Percentiles rank a stretch among this genome's conserved stretches.
Evolutionary conservation across 2,888 invertebrate species (phyloP).

Genomic region (Drosophila fungiperda): DNA sequence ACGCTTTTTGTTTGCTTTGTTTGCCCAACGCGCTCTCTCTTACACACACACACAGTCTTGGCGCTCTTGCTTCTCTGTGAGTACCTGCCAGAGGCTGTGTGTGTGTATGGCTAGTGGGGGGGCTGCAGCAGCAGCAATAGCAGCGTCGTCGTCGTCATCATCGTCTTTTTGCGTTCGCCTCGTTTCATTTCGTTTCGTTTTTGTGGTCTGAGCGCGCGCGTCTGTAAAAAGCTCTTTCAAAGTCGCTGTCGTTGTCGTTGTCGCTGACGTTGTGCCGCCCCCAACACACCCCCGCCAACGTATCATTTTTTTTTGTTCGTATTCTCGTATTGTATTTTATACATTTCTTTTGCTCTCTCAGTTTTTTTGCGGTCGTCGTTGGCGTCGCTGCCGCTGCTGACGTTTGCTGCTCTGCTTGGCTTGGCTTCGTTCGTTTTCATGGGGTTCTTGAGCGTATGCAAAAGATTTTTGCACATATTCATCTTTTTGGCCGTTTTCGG

Average conservation of each 20-base stretch:
- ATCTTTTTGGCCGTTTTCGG: slow-evolving; percentile 85
- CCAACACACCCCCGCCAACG: slow-evolving; percentile 53
- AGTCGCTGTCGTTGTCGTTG: slow-evolving; percentile 36
- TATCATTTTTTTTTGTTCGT: slow-evolving; percentile 23
- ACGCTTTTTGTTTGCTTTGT: slow-evolving; percentile 69
- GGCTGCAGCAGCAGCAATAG: slow-evolving; percentile 26
- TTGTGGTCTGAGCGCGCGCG: slow-evolving; percentile 67
- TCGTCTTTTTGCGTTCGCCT: slow-evolving; percentile 66
- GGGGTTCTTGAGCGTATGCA: slow-evolving; percentile 84
- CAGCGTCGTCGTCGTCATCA: slow-evolving; percentile 40
- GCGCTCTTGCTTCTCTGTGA: slow-evolving; percentile 37
- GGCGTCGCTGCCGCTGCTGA: slow-evolving; percentile 51
- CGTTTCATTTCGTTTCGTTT: slow-evolving; percentile 70
- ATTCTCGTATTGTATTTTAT: slow-evolving; percentile 25
- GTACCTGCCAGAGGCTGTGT: slow-evolving; percentile 26
- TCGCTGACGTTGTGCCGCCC: slow-evolving; percentile 48
- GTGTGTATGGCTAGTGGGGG: slow-evolving; percentile 10
- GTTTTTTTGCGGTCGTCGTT: slow-evolving; percentile 37
- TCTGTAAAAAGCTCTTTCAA: slow-evolving; percentile 72
- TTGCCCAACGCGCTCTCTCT: slow-evolving; percentile 51
- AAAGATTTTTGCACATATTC: slow-evolving; percentile 85
- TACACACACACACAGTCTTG: slow-evolving; percentile 34
- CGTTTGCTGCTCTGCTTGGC: slow-evolving; percentile 60
- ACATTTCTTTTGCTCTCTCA: slow-evolving; percentile 63
- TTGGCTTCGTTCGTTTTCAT: slow-evolving; percentile 62